Percentiles rank a stretch among this genome's conserved stretches.
Conservation (phyloP, 2,888 invertebrate species). For the Augochlorella aurata region DNA sequence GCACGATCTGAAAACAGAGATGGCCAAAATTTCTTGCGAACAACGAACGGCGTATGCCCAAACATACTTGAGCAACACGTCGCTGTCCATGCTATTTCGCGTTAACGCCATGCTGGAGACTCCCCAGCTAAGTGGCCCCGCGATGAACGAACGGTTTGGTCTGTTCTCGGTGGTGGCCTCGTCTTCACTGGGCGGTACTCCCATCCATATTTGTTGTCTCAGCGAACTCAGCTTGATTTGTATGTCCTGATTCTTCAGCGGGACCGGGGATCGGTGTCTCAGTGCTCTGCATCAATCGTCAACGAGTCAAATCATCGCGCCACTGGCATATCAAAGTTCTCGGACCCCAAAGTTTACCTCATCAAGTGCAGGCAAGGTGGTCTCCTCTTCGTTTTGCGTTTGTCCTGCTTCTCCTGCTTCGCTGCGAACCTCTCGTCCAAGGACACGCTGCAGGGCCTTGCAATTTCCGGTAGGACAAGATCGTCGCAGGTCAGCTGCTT, state of each 20-base stretch:
- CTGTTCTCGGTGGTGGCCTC: constrained; percentile 62
- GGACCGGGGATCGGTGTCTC: constrained; percentile 72
- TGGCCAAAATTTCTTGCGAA: neutral
- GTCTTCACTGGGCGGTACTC: constrained; percentile 83
- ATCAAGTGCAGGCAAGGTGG: constrained; percentile 69
- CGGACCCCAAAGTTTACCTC: constrained; percentile 57
- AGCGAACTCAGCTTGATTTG: constrained; percentile 87
- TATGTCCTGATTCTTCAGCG: constrained; percentile 81
- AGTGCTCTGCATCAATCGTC: constrained; percentile 62
- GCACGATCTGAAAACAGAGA: constrained; percentile 84
- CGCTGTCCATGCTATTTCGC: constrained; percentile 84
- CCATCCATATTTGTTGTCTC: constrained; percentile 90
- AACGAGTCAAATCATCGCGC: neutral
- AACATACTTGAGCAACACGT: constrained; percentile 84
- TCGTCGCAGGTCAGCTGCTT: constrained; percentile 31
- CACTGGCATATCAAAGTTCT: neutral
- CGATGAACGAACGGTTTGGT: constrained; percentile 59
- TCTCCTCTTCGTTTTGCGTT: constrained; percentile 61
- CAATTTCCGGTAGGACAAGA: constrained; percentile 70
- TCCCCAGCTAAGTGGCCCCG: constrained; percentile 87
- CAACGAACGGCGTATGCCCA: neutral
- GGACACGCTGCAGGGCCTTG: constrained; percentile 74
- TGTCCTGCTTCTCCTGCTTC: constrained; percentile 44
- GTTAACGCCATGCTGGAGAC: constrained; percentile 84
- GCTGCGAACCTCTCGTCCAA: constrained; percentile 65